Percentiles rank a stretch among this genome's conserved stretches.
phyloP scores from a whole-genome alignment of 2,113 vertebrate genomes.

The Acrocephalus arundinaceus region DNA sequence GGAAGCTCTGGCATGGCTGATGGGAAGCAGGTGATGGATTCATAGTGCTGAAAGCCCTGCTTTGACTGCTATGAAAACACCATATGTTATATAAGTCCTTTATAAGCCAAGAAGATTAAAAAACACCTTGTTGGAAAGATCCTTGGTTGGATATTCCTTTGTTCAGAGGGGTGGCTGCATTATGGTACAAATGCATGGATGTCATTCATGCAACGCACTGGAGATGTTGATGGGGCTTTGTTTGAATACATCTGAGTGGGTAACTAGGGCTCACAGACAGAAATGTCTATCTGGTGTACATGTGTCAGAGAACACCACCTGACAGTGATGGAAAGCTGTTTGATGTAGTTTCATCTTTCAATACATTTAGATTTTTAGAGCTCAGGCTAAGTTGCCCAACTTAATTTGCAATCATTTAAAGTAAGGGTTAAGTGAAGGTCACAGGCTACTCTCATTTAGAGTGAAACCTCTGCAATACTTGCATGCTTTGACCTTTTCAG shows the following conservation, averaged over 20 bases:
- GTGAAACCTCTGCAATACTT: conserved; percentile 31
- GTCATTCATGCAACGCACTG: neutral
- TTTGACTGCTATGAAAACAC: conserved; percentile 20
- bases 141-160: neutral
- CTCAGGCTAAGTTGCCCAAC: conserved; percentile 11
- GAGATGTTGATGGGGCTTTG: conserved; percentile 1
- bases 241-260: conserved; percentile 11
- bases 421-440: conserved; percentile 64
- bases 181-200: neutral
- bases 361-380: conserved; percentile 51
- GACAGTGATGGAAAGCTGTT: conserved; percentile 48
- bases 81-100: neutral
- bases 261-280: conserved; percentile 1
- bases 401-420: conserved; percentile 64
- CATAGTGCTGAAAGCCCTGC: neutral
- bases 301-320: neutral
- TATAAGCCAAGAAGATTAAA: conserved; percentile 34
- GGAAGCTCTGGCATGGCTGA: neutral
- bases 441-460: conserved; percentile 54
- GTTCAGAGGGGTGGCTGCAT: neutral
- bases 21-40: neutral
- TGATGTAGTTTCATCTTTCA: conserved; percentile 41
- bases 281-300: neutral
- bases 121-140: neutral
- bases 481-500: conserved; percentile 51